These are phyloP conservation scores for Pipistrellus nathusii DNA, from an alignment of 2,797 vertebrate genomes.

Conservation along the genomic window DNA sequence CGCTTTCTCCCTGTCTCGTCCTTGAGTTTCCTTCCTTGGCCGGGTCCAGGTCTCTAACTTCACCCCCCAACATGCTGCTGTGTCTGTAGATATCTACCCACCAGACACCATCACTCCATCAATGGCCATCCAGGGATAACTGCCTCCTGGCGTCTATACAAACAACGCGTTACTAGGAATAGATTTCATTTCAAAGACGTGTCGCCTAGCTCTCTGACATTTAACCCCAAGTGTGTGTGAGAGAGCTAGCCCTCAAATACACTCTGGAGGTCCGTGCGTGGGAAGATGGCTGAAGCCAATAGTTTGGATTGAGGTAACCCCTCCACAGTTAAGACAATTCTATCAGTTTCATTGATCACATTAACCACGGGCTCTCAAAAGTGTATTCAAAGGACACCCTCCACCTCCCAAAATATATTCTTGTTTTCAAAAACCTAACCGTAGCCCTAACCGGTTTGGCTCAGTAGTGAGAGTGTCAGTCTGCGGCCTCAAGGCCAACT, in stretches of 20 bases:
- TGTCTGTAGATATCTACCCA: background rate
- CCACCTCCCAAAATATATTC: background rate
- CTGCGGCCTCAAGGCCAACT: too few relatives aligned
- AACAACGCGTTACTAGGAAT: background rate
- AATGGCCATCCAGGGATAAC: conserved; percentile 30
- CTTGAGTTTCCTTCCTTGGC: background rate
- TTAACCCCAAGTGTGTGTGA: background rate
- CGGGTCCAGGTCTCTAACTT: background rate
- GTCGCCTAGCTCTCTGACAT: background rate
- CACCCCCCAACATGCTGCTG: background rate
- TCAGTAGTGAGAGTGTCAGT: too few relatives aligned
- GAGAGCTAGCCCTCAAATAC: background rate
- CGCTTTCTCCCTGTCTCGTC: background rate
- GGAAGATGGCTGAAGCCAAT: background rate
- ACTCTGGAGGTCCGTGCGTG: background rate
- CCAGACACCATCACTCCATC: background rate
- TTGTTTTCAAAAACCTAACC: conserved; percentile 1
- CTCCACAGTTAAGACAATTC: background rate
- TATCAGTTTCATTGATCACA: background rate
- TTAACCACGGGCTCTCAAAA: background rate
- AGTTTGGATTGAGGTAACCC: background rate
- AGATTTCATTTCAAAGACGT: background rate
- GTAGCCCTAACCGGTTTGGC: too few relatives aligned
- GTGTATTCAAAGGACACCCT: background rate
- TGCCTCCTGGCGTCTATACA: conserved; percentile 38